Conservation (phyloP, 1,140 invertebrate species). For the Chironomus tepperi region DNA sequence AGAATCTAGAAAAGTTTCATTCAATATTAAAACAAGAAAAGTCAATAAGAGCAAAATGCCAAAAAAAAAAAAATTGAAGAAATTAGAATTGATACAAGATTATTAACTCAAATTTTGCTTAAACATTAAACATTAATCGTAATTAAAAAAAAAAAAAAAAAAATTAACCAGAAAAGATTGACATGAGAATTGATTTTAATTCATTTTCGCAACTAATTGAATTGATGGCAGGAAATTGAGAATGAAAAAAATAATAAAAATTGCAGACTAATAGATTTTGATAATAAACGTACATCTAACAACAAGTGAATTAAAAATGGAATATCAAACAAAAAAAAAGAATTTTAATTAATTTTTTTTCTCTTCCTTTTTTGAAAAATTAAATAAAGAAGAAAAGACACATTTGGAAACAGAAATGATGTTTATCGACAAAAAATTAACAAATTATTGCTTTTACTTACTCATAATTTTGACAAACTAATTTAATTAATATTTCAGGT, state of each 20-base stretch:
- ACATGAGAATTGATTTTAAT: neutral
- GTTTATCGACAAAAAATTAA: neutral
- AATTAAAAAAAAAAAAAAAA: neutral
- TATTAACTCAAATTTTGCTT: neutral
- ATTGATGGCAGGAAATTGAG: neutral
- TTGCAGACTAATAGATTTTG: neutral
- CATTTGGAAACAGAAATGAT: neutral
- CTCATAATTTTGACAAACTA: too few species aligned
- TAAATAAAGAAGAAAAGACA: neutral
- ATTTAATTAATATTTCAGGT: neutral
- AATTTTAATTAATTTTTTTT: neutral
- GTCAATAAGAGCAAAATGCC: constrained; percentile 7
- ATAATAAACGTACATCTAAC: neutral
- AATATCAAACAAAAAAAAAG: neutral
- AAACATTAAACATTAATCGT: neutral
- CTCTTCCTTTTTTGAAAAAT: constrained; percentile 7
- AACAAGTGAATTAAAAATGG: neutral
- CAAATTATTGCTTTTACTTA: neutral
- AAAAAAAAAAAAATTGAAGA: constrained; percentile 14
- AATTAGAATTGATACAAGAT: neutral
- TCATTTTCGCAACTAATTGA: constrained; percentile 6
- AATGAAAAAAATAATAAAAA: neutral
- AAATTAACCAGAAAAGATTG: neutral
- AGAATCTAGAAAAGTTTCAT: neutral
- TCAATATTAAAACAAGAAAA: neutral